These are phyloP conservation scores for Archivesica marissinica DNA, from an alignment of 1,140 invertebrate genomes.

Conservation along the genomic window DNA sequence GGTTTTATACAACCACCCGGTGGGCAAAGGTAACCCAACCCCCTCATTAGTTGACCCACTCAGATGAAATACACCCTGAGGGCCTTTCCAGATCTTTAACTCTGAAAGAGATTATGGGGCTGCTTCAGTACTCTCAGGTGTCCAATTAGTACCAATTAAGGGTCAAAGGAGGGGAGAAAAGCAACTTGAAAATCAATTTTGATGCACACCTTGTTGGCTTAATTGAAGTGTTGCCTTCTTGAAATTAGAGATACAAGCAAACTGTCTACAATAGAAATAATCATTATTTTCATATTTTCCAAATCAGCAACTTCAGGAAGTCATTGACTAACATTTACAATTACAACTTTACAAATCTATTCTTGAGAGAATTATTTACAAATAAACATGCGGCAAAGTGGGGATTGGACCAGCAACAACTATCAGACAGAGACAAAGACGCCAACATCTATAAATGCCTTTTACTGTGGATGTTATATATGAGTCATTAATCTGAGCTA, in stretches of 20 bases:
- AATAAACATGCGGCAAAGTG: neutral
- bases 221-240: slow-evolving; percentile 19
- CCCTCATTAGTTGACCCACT: slow-evolving; percentile 45
- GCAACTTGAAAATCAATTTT: slow-evolving; percentile 54
- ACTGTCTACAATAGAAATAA: slow-evolving; percentile 18
- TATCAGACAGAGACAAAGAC: no score
- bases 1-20: slow-evolving; percentile 27
- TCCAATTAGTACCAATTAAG: slow-evolving; percentile 60
- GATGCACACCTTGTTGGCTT: slow-evolving; percentile 49
- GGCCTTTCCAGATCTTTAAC: slow-evolving; percentile 47
- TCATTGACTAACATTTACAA: slow-evolving; percentile 6
- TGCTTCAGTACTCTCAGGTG: slow-evolving; percentile 54
- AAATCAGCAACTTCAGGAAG: slow-evolving; percentile 45
- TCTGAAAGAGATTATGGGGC: slow-evolving; percentile 2
- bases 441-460: no score
- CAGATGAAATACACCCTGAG: slow-evolving; percentile 42
- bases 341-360: neutral
- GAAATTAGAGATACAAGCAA: slow-evolving; percentile 6
- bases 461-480: no score
- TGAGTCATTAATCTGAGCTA: neutral
- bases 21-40: slow-evolving; percentile 47
- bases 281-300: slow-evolving; percentile 51
- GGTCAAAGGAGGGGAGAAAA: slow-evolving; percentile 55
- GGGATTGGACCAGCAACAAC: no score
- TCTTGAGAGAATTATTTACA: neutral